Conservation (phyloP, 2,113 vertebrate genomes). For the Phocoena phocoena region DNA sequence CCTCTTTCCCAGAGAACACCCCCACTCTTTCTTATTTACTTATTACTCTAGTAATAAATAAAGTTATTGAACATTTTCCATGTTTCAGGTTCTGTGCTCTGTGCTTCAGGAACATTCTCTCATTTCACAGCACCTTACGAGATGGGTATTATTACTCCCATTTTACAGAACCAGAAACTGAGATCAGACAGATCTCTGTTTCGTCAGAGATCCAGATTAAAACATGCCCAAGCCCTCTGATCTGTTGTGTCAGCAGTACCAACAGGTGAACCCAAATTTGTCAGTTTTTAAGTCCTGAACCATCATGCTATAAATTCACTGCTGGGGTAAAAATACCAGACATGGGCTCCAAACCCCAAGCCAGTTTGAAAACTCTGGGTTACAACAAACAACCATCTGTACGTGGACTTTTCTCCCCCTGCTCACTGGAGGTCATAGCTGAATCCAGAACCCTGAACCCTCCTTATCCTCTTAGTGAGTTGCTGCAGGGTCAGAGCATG, state of each 20-base stretch:
- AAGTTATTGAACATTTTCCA: not conserved
- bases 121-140: not conserved
- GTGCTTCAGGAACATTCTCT: not conserved
- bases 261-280: not conserved
- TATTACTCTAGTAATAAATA: not conserved
- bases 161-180: not conserved
- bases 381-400: not conserved
- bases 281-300: not conserved
- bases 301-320: not conserved
- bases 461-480: not conserved
- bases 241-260: not conserved
- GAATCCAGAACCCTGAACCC: not conserved
- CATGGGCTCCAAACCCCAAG: not conserved
- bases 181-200: not conserved
- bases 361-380: not conserved
- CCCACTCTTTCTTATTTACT: not conserved
- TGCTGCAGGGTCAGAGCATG: not conserved
- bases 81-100: not conserved
- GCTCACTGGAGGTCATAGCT: not conserved
- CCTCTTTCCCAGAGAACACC: not conserved
- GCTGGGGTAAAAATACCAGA: not conserved
- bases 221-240: not conserved
- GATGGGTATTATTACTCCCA: not conserved
- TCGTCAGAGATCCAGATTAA: not conserved
- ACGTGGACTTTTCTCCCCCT: not conserved